Percentiles rank a stretch among this genome's conserved stretches.
These are phyloP conservation scores for Pygoscelis adeliae DNA, from an alignment of 2,113 vertebrate species.

Conservation along the genomic window DNA sequence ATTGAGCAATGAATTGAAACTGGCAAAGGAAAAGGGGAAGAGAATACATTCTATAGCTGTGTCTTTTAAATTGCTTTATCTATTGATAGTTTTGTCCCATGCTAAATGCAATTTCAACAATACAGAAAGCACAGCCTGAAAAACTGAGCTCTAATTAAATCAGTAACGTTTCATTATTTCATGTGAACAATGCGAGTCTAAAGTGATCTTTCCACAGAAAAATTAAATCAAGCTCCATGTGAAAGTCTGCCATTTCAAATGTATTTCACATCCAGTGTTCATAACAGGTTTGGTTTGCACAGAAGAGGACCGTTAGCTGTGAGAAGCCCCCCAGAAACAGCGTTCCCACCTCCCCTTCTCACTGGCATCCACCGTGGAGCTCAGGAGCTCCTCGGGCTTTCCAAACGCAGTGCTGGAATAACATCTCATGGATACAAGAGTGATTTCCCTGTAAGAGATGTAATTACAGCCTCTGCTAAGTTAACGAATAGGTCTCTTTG, in stretches of 20 bases:
- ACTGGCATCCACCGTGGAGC: background rate
- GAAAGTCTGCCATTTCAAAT: slow-evolving; percentile 40
- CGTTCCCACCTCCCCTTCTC: background rate
- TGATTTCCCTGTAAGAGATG: background rate
- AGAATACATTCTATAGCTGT: slow-evolving; percentile 25
- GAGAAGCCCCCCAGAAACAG: background rate
- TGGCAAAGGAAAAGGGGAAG: slow-evolving; percentile 11
- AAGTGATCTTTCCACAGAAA: slow-evolving; percentile 58
- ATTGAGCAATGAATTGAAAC: slow-evolving; percentile 66
- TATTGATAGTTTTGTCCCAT: slow-evolving; percentile 60
- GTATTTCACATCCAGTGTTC: background rate
- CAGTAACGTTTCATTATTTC: slow-evolving; percentile 68
- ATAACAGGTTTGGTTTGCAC: background rate
- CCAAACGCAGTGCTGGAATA: background rate
- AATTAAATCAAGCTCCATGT: slow-evolving; percentile 66
- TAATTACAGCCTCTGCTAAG: background rate
- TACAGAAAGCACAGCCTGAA: slow-evolving; percentile 43
- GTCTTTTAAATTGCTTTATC: slow-evolving; percentile 68
- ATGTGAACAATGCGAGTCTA: slow-evolving; percentile 54
- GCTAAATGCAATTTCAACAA: slow-evolving; percentile 69
- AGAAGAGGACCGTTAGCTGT: background rate
- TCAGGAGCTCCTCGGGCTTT: background rate
- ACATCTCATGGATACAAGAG: background rate
- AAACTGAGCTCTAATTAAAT: slow-evolving; percentile 73
- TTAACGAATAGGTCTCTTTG: background rate